Evolutionary conservation across 2,888 invertebrate genomes (phyloP).

Genomic region (Hypselothyrea guttata): DNA sequence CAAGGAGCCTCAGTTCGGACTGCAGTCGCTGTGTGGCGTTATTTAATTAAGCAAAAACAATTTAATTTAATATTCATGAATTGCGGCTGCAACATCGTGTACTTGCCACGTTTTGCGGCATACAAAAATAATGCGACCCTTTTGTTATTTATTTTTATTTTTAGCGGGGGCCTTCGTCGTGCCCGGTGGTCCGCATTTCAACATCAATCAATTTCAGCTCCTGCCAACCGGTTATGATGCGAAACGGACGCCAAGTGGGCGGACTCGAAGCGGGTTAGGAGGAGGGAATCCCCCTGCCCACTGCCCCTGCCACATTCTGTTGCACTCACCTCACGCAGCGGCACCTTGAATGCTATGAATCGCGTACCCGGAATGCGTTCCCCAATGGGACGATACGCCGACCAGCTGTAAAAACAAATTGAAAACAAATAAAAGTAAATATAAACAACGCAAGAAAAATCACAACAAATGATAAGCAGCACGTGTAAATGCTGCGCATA

Average conservation of each 20-base stretch:
- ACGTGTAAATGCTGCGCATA: background rate
- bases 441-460: slow-evolving; percentile 1
- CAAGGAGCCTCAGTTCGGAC: slow-evolving; percentile 28
- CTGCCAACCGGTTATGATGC: slow-evolving; percentile 56
- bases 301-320: too few species aligned
- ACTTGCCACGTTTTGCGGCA: slow-evolving; percentile 61
- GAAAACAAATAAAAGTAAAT: background rate
- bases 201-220: slow-evolving; percentile 64
- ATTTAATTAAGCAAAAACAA: slow-evolving; percentile 80
- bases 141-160: slow-evolving; percentile 65
- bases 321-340: slow-evolving; percentile 83
- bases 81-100: slow-evolving; percentile 48
- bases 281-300: too few species aligned
- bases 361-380: slow-evolving; percentile 83
- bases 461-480: too few species aligned
- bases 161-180: slow-evolving; percentile 38
- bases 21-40: slow-evolving; percentile 50
- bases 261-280: background rate
- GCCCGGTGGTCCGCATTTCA: slow-evolving; percentile 46
- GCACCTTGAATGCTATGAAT: slow-evolving; percentile 85
- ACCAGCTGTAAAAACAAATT: slow-evolving; percentile 81
- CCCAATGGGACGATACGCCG: slow-evolving; percentile 82
- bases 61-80: slow-evolving; percentile 78
- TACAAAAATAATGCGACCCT: slow-evolving; percentile 67
- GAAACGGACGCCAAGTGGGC: background rate